Evolutionary conservation across 2,888 invertebrate species (phyloP), one percentile per base, ranked within the genome.

Genomic region (Stenodera caucasica): DNA sequence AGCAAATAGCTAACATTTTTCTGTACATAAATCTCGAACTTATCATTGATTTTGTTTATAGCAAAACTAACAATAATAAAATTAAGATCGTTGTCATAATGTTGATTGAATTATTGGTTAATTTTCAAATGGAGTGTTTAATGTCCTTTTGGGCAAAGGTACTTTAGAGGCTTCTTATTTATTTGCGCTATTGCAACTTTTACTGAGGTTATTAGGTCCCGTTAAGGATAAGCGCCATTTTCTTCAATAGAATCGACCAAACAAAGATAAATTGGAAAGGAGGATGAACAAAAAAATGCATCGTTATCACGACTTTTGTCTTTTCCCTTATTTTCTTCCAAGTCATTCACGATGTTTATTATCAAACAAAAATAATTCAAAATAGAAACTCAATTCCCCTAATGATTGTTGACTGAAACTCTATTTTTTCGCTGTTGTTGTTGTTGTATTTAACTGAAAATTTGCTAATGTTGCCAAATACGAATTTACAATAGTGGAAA

Each of bases 141-240:
- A n/a, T n/a, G n/a, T n/a, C n/a, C n/a, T n/a, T n/a, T n/a, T n/a
- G n/a, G 49, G 23, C 18, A 23, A 57, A 53, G 21, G 21, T 55
- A 33, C 53, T 57, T 53, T 32, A 23, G 57, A n/a, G 53, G 40
- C 54, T 53, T 57, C 54, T 58, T 62, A 62, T 62, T 62, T 62
- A 62, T 62, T 58, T 15, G 35, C 11, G 21, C 12, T 45, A 11
- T 18, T 45, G 45, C 45, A 45, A 12, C 45, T 45, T 45, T 21
- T 45, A 45, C 15, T 8, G 11, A 45, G 21, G 21, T 45, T 45
- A 45, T 45, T 45, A 45, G 18, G 12, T 21, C 21, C 45, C 45
- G 15, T 21, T 12, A 21, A 45, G 45, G 11, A 21, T 45, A 21
- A 21, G 12, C 11, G 14, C 18, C 40, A 6, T 18, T 15, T 40